Conservation (phyloP, 2,888 invertebrate genomes). For the Leucoma salicis region DNA sequence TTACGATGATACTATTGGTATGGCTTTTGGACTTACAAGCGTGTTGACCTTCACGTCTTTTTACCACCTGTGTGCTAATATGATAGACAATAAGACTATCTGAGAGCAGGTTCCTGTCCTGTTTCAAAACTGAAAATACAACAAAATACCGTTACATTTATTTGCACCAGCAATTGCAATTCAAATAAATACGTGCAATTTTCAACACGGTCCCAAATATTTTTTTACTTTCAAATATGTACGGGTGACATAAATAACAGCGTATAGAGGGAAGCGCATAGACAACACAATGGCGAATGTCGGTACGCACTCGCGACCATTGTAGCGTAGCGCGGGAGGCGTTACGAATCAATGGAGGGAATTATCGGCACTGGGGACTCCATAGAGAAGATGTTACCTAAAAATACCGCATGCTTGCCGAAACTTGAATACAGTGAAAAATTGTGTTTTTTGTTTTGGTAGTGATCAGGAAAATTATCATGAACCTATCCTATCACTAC, state of each 20-base stretch:
- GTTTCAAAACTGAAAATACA: too few relatives aligned
- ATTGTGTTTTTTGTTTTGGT: too few relatives aligned
- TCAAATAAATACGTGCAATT: conserved; percentile 16
- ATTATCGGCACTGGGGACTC: conserved; percentile 67
- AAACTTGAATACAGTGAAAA: too few relatives aligned
- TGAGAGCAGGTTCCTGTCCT: too few relatives aligned
- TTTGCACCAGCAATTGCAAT: conserved; percentile 1
- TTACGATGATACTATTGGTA: too few relatives aligned
- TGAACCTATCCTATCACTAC: too few relatives aligned
- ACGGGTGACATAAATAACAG: conserved; percentile 68
- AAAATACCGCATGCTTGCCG: too few relatives aligned
- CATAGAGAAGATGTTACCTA: conserved; percentile 45
- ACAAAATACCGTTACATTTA: not conserved
- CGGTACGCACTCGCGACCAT: conserved; percentile 78
- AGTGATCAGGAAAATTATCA: too few relatives aligned
- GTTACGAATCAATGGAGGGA: conserved; percentile 83
- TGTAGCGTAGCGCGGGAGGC: conserved; percentile 81
- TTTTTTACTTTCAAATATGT: conserved; percentile 31
- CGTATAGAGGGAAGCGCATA: conserved; percentile 62
- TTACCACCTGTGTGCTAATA: too few relatives aligned
- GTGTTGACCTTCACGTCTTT: too few relatives aligned
- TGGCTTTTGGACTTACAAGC: too few relatives aligned
- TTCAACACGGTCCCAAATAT: conserved; percentile 32
- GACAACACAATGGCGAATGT: conserved; percentile 80
- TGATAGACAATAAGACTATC: too few relatives aligned